Base-by-base conservation (phyloP, 1,140 invertebrate genomes). In the Batillaria attramentaria region DNA sequence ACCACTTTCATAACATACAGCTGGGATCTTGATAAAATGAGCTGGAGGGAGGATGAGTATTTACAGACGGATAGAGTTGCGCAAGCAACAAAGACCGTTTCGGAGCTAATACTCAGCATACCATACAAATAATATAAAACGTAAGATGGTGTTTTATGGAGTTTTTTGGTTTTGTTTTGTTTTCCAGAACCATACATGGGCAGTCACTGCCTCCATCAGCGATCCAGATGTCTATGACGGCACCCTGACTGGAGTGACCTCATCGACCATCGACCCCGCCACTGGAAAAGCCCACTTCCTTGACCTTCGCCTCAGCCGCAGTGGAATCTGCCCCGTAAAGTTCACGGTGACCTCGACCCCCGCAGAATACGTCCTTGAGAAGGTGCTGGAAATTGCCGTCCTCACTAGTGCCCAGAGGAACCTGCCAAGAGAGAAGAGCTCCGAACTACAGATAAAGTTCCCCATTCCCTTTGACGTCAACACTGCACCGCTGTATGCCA, bases 141-240 rank as follows among this genome's bases (percentile, higher is more conserved):
- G n/a, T n/a, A n/a, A n/a, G n/a, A n/a, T n/a, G n/a, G n/a, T n/a
- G n/a, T n/a, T n/a, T n/a, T n/a, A n/a, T n/a, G n/a, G n/a, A n/a
- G n/a, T n/a, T n/a, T n/a, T n/a, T n/a, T n/a, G n/a, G n/a, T n/a
- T n/a, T 33, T n/a, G n/a, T n/a, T n/a, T n/a, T n/a, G n/a, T n/a
- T 62, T 46, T 41, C 31, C 62, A 87, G 86, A 79, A 81, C n/a
- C 86, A 85, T 50, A 84, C 79, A 13, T 87, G 86, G 86, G 70
- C 42, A 24, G 77, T 80, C 16, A 69, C 42, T 37, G 84, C 80
- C 33, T 70, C 73, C 43, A 31, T 87, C 8, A 68, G 65, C 10
- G 75, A 80, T 42, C 69, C 77, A 1, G 74, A 70, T 20, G 50
- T 78, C 24, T 82, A 82, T 33, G 33, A 60, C n/a, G 86, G 83